phyloP scores from a whole-genome alignment of 92 coral and sea anemone genomes.

The Palythoa grandis region DNA sequence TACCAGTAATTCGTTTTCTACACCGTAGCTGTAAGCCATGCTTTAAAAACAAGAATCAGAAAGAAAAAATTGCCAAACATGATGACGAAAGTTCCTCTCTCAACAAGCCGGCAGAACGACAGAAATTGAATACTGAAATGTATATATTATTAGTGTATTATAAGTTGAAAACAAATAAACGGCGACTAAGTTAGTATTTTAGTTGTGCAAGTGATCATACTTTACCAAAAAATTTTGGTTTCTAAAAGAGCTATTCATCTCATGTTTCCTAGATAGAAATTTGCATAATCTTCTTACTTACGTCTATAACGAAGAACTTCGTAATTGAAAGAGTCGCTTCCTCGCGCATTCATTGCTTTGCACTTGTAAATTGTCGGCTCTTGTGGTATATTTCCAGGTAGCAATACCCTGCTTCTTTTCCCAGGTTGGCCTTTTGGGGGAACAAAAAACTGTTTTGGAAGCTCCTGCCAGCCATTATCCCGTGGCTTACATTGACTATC shows the following conservation, averaged over 20 bases:
- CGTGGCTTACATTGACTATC: constrained; percentile 32
- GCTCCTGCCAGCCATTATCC: constrained; percentile 16
- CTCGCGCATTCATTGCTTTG: constrained; percentile 61
- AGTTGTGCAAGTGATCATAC: neutral
- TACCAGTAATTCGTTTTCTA: too few relatives aligned
- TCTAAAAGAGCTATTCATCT: too few relatives aligned
- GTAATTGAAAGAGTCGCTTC: constrained; percentile 48
- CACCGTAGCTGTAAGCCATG: too few relatives aligned
- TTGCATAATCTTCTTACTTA: constrained; percentile 47
- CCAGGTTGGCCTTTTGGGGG: neutral
- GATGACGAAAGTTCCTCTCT: too few relatives aligned
- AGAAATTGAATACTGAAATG: neutral
- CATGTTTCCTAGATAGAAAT: too few relatives aligned
- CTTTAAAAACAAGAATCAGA: too few relatives aligned
- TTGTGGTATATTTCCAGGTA: neutral
- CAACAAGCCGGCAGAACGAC: too few relatives aligned
- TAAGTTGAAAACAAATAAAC: too few relatives aligned
- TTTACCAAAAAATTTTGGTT: neutral
- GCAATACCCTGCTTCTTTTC: neutral
- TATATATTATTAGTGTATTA: too few relatives aligned
- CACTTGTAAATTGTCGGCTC: constrained; percentile 64
- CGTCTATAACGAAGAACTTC: constrained; percentile 64
- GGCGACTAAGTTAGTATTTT: too few relatives aligned
- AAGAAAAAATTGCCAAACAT: too few relatives aligned
- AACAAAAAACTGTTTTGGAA: neutral